Base-by-base conservation (phyloP, 2,888 invertebrate genomes). In the Hecatera dysodea region DNA sequence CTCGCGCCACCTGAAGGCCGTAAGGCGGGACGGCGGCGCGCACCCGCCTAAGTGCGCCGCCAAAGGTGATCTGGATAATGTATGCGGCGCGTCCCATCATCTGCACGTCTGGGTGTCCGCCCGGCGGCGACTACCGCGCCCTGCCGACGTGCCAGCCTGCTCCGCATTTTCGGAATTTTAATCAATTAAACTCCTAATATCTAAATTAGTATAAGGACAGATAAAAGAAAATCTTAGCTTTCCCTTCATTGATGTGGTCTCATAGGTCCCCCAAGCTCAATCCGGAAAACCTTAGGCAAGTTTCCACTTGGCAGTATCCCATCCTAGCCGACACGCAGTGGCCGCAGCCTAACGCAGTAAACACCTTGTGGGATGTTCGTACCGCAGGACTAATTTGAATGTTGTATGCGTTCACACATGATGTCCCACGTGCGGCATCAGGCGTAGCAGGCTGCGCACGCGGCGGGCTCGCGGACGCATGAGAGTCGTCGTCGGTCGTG, bases 1-100 rank as follows among this genome's bases (percentile, higher is more conserved):
- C 97, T 98, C 98, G 97, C 98, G 98, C 97, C 98, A 98, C 96
- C 97, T 98, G 94, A 96, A 96, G 95, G 96, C 96, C 96, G 96
- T 96, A 94, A 93, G 90, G 90, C 93, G 93, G 93, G 94, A 93
- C 91, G 95, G 95, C 95, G 95, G 95, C 95, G 95, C 95, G 94
- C 96, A 94, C 95, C 94, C 95, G 94, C 93, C 93, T 87, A 94
- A 94, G 94, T 95, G 95, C 95, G 95, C 95, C 96, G 96, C 96
- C 95, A 95, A 96, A 96, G 96, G 96, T 96, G 96, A 96, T 93
- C 93, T 92, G 94, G 95, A 95, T 93, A 93, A 93, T 96, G 93
- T 96, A 96, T 95, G 95, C 93, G 94, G 92, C 95, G 94, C 93
- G 91, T 91, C 90, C 92, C 92, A 91, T 91, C 92, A 90, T 93